phyloP scores from a whole-genome alignment of 2,113 vertebrate species.

The Syrmaticus mikado region DNA sequence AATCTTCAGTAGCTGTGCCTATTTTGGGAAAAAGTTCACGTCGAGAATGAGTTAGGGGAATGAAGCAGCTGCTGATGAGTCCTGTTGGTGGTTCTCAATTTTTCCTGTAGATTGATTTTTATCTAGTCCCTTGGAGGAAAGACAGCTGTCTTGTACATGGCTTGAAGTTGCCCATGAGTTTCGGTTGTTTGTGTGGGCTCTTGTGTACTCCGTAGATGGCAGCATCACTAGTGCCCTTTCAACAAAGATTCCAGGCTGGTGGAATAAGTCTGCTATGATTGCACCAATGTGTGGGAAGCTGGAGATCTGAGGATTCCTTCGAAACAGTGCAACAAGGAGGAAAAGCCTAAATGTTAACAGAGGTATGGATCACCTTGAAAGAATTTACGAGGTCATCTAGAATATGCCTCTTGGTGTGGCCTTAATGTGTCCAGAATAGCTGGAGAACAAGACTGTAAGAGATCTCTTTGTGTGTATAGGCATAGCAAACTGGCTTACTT shows the following conservation, averaged over 20 bases:
- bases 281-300: not conserved
- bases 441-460: not conserved
- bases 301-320: not conserved
- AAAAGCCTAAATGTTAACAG: not conserved
- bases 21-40: rapidly evolving
- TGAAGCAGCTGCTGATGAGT: not conserved
- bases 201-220: rapidly evolving
- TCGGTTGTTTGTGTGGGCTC: not conserved
- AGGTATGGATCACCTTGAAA: not conserved
- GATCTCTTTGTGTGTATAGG: not conserved
- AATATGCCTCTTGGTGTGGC: not conserved
- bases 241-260: not conserved
- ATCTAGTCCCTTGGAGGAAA: not conserved
- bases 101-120: not conserved
- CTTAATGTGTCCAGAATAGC: not conserved
- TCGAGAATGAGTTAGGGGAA: not conserved
- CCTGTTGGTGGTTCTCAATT: not conserved
- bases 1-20: not conserved
- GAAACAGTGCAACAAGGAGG: not conserved
- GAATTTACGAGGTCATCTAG: not conserved
- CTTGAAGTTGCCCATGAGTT: not conserved
- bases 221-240: rapidly evolving
- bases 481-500: not conserved
- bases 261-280: not conserved
- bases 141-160: rapidly evolving